Evolutionary conservation across 1,140 invertebrate genomes (phyloP).

Genomic region (Polypedilum vanderplanki): DNA sequence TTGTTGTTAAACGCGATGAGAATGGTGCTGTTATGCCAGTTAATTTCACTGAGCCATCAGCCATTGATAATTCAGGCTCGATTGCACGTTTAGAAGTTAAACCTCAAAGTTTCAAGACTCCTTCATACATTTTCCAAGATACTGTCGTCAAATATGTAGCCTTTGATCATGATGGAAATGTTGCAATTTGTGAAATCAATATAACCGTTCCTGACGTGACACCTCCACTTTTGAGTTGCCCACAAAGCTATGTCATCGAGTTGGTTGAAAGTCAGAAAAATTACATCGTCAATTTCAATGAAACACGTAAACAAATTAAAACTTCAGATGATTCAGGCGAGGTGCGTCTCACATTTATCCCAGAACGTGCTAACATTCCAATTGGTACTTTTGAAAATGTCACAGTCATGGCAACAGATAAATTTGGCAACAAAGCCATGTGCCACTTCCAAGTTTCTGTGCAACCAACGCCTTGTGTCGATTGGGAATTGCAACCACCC

Average conservation of each 20-base stretch:
- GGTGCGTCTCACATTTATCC: constrained; percentile 73
- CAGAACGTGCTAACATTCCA: constrained; percentile 77
- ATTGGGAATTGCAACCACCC: constrained; percentile 85
- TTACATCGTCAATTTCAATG: constrained; percentile 88
- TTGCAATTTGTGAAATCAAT: constrained; percentile 93
- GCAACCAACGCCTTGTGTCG: constrained; percentile 87
- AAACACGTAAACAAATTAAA: constrained; percentile 77
- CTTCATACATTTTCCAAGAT: constrained; percentile 81
- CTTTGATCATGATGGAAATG: constrained; percentile 94
- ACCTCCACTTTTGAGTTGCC: constrained; percentile 87
- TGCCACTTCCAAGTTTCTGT: constrained; percentile 92
- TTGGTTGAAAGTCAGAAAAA: constrained; percentile 82
- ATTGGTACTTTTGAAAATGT: constrained; percentile 92
- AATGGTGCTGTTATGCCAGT: constrained; percentile 81
- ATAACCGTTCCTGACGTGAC: constrained; percentile 91
- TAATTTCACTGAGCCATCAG: constrained; percentile 86
- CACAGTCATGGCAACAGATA: constrained; percentile 82
- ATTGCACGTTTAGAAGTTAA: constrained; percentile 87
- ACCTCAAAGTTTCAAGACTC: constrained; percentile 83
- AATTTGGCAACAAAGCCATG: constrained; percentile 79
- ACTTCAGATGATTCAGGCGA: constrained; percentile 84
- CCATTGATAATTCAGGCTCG: constrained; percentile 88
- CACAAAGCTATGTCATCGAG: constrained; percentile 92
- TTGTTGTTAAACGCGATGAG: constrained; percentile 78
- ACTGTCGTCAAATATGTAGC: constrained; percentile 92